Base-by-base conservation (phyloP, 2,888 invertebrate genomes). In the Stenchaetothrips biformis region DNA sequence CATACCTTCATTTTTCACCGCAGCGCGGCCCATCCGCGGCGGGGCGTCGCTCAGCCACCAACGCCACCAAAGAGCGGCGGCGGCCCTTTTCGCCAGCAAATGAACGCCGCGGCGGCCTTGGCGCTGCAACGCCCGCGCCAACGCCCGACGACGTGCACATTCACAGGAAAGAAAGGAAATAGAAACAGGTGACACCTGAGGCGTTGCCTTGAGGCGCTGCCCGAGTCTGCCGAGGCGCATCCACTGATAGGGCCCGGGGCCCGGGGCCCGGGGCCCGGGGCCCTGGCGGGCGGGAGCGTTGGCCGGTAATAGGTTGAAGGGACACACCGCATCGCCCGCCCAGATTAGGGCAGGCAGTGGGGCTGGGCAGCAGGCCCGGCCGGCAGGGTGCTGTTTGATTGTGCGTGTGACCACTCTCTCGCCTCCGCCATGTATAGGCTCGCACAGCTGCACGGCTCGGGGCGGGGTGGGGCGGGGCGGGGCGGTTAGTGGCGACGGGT, bases 1-100 rank as follows among this genome's bases (percentile, higher is more conserved):
- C 67, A 74, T 74, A 74, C 67, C 67, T 74, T 74, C 67, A 74
- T 74, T 74, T 74, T 74, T 74, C 67, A 74, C 67, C 37, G 37
- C 37, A 4, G 37, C 37, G 37, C 37, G 37, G 37, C 37, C 37
- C 37, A 37, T 37, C 37, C 37, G 37, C 37, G 37, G 37, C 37
- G 37, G 37, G 37, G 37, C 37, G 4, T 37, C 37, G 4, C 37
- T 37, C 37, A 37, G 37, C 37, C 2, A 37, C 1, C 4, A 37
- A 37, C 37, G 37, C 37, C 37, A 4, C 37, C 37, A 37, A 37
- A 37, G 37, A 37, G 37, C 37, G 37, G 37, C 37, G 4, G 37
- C 37, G 37, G 37, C 37, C 37, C 37, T 37, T 37, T 37, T 1
- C 37, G 37, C 37, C 37, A 37, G 37, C 37, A 37, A 37, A 37